phyloP scores from a whole-genome alignment of 2,888 invertebrate species.

The Blera fallax region DNA sequence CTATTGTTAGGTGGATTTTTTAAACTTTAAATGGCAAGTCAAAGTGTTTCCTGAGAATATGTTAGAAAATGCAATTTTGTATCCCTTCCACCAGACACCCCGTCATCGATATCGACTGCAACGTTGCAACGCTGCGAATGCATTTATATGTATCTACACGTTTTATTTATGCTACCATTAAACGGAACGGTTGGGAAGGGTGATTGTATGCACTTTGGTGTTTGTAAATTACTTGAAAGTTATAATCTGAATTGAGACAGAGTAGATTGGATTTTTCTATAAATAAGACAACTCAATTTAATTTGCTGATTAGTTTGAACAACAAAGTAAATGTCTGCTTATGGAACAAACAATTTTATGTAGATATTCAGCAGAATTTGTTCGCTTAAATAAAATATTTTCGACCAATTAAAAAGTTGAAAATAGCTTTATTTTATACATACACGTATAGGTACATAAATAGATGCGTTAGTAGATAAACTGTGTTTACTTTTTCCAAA shows the following conservation, averaged over 20 bases:
- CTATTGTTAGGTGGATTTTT: conserved; percentile 20
- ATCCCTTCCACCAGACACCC: neutral
- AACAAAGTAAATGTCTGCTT: too few species aligned
- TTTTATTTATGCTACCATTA: neutral
- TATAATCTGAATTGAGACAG: neutral
- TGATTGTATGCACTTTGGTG: neutral
- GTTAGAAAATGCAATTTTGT: conserved; percentile 51
- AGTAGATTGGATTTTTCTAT: neutral
- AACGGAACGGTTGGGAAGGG: neutral
- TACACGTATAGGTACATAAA: too few species aligned
- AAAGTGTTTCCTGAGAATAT: conserved; percentile 68
- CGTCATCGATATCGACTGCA: neutral
- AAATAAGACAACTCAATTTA: too few species aligned
- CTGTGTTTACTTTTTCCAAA: too few species aligned
- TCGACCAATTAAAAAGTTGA: too few species aligned
- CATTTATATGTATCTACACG: neutral
- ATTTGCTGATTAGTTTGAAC: too few species aligned
- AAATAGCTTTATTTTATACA: too few species aligned
- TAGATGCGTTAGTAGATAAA: too few species aligned
- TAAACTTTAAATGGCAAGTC: conserved; percentile 66
- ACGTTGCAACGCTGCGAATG: conserved; percentile 26
- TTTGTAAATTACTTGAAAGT: too few species aligned
- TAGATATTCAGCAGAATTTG: too few species aligned
- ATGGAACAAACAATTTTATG: too few species aligned
- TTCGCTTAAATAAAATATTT: too few species aligned